Base-by-base conservation (phyloP, 1,140 invertebrate species). In the Anastatus disparis region DNA sequence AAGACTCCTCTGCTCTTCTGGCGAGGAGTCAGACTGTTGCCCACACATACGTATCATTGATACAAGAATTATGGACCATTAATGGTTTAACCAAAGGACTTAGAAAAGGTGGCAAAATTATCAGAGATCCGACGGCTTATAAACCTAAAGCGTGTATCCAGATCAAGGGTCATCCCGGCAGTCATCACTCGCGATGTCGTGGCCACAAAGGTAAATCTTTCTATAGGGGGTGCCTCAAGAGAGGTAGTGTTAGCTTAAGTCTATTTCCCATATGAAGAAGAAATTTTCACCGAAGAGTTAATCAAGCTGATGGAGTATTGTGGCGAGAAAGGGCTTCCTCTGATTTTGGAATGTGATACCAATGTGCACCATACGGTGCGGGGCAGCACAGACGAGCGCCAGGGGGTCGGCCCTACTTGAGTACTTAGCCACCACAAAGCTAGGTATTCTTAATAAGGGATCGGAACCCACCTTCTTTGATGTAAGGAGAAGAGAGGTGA, bases 271-370 rank as follows among this genome's bases (percentile, higher is more conserved):
- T 46, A n/a, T 3, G 42, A 46, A 1, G 6, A 46, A n/a, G n/a
- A 46, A n/a, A 17, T 17, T n/a, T n/a, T 17, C 7, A 46, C 42
- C 7, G 42, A 46, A n/a, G 12, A 46, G 42, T 3, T 8, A 17
- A 17, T 17, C 6, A 46, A 1, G n/a, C 17, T 35, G 31, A 10
- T 35, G 31, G 42, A 6, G 42, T 46, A n/a, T 17, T 46, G 42
- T 17, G 15, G n/a, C 12, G n/a, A 17, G n/a, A 48, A 65, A 15
- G 27, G 17, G 0, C 12, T 72, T 1, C 13, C 73, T 22, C 68
- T 77, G 1, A 40, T 77, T 8, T 26, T 79, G 8, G 71, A 72
- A 8, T 79, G 76, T 53, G 75, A 79, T 71, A 73, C 73, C 0
- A 79, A 77, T 48, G 56, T 69, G 4, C 75, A 79, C 48, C 62